Conservation (phyloP, 2,888 invertebrate genomes). For the Drosophila quinaria region DNA sequence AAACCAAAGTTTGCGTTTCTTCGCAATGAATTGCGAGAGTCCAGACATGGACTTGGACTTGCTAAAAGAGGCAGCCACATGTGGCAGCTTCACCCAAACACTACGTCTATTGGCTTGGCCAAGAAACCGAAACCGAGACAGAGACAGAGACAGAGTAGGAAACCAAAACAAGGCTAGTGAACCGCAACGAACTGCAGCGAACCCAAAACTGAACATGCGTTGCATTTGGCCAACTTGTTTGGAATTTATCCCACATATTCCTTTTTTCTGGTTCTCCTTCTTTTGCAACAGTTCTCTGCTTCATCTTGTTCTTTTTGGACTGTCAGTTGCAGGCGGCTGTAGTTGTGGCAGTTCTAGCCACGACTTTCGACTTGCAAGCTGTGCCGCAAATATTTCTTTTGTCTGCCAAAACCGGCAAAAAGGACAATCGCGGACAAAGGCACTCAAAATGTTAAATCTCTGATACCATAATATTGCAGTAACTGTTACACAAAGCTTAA, state of each 20-base stretch:
- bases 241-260: slow-evolving; percentile 8
- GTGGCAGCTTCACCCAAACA: slow-evolving; percentile 14
- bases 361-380: slow-evolving; percentile 45
- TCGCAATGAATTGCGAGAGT: slow-evolving; percentile 15
- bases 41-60: slow-evolving; percentile 1
- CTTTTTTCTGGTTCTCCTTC: not conserved
- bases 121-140: slow-evolving; percentile 34
- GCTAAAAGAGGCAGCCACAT: slow-evolving; percentile 3
- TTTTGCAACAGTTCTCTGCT: not conserved
- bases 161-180: slow-evolving; percentile 29
- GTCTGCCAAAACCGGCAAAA: slow-evolving; percentile 28
- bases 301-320: slow-evolving; percentile 2
- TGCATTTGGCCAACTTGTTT: slow-evolving; percentile 28
- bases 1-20: slow-evolving; percentile 53
- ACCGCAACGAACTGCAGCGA: slow-evolving; percentile 32
- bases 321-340: slow-evolving; percentile 46
- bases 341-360: slow-evolving; percentile 36
- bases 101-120: slow-evolving; percentile 34
- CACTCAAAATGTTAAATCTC: slow-evolving; percentile 13
- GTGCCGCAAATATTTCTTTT: slow-evolving; percentile 56
- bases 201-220: slow-evolving; percentile 25
- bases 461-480: slow-evolving; percentile 12
- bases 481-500: slow-evolving; percentile 1
- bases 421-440: slow-evolving; percentile 38
- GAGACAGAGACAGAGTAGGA: not conserved